Conservation (phyloP, 35 echinoderm and acorn worm species). For the Apostichopus japonicus region DNA sequence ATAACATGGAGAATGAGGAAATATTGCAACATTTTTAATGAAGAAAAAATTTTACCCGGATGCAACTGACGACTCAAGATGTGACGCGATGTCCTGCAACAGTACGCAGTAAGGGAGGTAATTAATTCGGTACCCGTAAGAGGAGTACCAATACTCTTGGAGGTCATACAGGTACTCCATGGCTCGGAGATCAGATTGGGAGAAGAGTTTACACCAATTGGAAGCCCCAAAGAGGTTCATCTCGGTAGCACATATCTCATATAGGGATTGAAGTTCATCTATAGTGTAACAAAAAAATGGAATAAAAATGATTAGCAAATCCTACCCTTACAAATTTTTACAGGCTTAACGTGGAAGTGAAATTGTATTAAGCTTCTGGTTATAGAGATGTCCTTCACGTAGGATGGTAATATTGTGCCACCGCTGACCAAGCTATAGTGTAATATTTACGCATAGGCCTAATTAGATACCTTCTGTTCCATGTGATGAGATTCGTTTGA, state of each 20-base stretch:
- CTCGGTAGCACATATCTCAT: slow-evolving; percentile 57
- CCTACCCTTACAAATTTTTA: too few relatives aligned
- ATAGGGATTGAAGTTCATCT: slow-evolving; percentile 46
- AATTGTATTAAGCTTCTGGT: too few relatives aligned
- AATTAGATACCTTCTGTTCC: too few relatives aligned
- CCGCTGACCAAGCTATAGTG: too few relatives aligned
- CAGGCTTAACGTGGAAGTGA: too few relatives aligned
- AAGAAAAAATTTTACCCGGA: not conserved
- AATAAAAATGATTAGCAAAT: not conserved
- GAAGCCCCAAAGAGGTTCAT: slow-evolving; percentile 38
- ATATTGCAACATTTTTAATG: too few relatives aligned
- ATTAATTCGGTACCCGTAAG: slow-evolving; percentile 57
- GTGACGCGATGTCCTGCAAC: slow-evolving; percentile 48
- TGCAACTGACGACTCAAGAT: slow-evolving; percentile 6
- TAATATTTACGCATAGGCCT: too few relatives aligned
- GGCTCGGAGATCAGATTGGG: slow-evolving; percentile 32
- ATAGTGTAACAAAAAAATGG: not conserved
- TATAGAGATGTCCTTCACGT: too few relatives aligned
- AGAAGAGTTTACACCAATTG: slow-evolving; percentile 47
- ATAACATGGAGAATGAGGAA: too few relatives aligned
- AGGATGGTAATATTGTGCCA: too few relatives aligned
- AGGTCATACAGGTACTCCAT: slow-evolving; percentile 66
- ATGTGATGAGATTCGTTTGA: too few relatives aligned
- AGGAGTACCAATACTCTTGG: slow-evolving; percentile 60
- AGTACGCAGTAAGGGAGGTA: slow-evolving; percentile 52